Evolutionary conservation across 2,888 invertebrate genomes (phyloP).

Genomic region (Drosophila aldrichi): DNA sequence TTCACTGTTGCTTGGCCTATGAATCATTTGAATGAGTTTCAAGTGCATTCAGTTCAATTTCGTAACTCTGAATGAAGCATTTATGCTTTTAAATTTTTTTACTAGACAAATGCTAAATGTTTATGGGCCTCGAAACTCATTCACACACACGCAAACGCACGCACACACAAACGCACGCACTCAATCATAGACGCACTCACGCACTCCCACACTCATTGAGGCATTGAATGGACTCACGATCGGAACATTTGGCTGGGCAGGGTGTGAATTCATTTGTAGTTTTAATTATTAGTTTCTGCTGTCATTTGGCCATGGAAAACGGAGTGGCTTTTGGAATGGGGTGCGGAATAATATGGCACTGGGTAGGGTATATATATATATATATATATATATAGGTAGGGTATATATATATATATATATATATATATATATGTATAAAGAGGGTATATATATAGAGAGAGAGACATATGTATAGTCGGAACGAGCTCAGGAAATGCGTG

Average conservation of each 20-base stretch:
- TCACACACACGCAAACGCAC: neutral
- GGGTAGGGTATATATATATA: slow-evolving; percentile 1
- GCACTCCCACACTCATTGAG: slow-evolving; percentile 9
- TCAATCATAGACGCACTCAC: slow-evolving; percentile 1
- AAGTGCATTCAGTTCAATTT: slow-evolving; percentile 28
- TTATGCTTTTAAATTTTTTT: slow-evolving; percentile 13
- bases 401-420: neutral
- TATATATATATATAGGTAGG: neutral
- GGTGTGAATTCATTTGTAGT: slow-evolving; percentile 77
- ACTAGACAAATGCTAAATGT: slow-evolving; percentile 16
- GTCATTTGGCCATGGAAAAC: slow-evolving; percentile 11
- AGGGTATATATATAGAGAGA: neutral
- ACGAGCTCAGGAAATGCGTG: slow-evolving; percentile 53
- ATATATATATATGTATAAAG: neutral
- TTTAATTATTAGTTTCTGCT: slow-evolving; percentile 70
- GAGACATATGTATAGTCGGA: slow-evolving; percentile 4
- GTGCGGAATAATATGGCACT: neutral
- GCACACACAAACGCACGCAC: neutral
- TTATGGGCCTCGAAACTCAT: slow-evolving; percentile 11
- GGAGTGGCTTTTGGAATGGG: slow-evolving; percentile 14
- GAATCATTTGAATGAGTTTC: slow-evolving; percentile 13
- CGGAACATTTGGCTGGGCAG: slow-evolving; percentile 43
- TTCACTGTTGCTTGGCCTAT: neutral
- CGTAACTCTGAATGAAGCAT: slow-evolving; percentile 1
- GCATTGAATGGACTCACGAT: slow-evolving; percentile 29